Percentiles rank a stretch among this genome's conserved stretches.
phyloP scores from a whole-genome alignment of 2,113 vertebrate species.

The Tor tambroides region DNA sequence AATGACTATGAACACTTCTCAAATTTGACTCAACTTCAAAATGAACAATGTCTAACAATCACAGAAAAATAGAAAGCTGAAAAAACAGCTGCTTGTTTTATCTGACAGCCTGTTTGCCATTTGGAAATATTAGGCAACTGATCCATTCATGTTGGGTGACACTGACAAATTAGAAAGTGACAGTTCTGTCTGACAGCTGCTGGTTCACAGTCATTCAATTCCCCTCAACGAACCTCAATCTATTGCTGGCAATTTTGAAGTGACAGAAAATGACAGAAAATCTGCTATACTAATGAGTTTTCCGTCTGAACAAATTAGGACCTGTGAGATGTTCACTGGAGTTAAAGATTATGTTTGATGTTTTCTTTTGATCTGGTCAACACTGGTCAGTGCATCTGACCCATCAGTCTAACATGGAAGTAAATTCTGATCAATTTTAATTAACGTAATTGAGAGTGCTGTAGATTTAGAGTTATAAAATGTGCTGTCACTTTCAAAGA shows the following conservation, averaged over 20 bases:
- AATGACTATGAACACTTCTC: not conserved
- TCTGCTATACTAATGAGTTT: not conserved
- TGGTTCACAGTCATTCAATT: constrained; percentile 5
- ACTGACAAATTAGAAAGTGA: constrained; percentile 20
- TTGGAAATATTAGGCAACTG: constrained; percentile 20
- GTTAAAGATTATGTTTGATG: not conserved
- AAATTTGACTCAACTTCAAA: not conserved
- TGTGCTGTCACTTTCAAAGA: not conserved
- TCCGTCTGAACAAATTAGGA: not conserved
- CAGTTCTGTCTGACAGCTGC: constrained; percentile 14
- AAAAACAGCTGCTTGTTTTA: not conserved
- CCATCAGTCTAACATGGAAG: not conserved
- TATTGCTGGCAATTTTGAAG: not conserved
- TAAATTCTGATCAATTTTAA: not conserved
- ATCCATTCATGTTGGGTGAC: constrained; percentile 28
- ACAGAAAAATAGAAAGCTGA: not conserved
- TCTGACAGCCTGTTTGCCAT: constrained; percentile 3
- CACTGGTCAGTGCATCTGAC: not conserved
- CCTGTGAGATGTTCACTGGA: not conserved
- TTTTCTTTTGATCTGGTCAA: not conserved
- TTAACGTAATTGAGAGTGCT: not conserved
- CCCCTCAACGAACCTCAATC: constrained; percentile 5
- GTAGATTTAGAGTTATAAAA: constrained; percentile 5
- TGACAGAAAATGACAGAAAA: not conserved
- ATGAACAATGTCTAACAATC: not conserved